Percentiles rank a stretch among this genome's conserved stretches.
phyloP scores from a whole-genome alignment of 2,888 invertebrate species.

The Lordiphosa fenestrarum region DNA sequence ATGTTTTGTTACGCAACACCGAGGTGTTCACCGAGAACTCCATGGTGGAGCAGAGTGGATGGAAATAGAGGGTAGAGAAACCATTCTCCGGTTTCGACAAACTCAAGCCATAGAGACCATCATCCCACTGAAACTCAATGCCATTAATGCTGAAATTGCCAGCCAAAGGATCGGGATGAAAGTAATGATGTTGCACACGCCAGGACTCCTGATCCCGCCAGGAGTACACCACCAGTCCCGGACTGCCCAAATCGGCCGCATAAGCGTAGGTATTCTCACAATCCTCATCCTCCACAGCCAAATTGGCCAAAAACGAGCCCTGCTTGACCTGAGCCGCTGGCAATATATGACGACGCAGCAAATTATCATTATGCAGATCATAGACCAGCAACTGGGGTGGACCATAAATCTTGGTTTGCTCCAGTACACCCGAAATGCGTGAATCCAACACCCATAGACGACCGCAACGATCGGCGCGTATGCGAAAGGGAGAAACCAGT shows the following conservation, averaged over 20 bases:
- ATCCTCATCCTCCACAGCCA: constrained; percentile 88
- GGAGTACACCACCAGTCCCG: constrained; percentile 88
- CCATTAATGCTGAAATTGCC: constrained; percentile 88
- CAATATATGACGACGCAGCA: constrained; percentile 85
- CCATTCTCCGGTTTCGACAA: constrained; percentile 85
- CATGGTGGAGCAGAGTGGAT: constrained; percentile 88
- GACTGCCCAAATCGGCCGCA: constrained; percentile 85
- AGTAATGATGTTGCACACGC: constrained; percentile 87
- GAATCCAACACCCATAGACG: constrained; percentile 90
- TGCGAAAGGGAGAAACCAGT: constrained; percentile 87
- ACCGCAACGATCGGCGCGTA: constrained; percentile 88
- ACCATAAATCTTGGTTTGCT: constrained; percentile 81
- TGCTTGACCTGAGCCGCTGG: constrained; percentile 85
- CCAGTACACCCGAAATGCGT: constrained; percentile 84
- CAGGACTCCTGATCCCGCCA: constrained; percentile 87
- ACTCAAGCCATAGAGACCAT: constrained; percentile 88
- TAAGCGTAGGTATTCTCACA: constrained; percentile 88
- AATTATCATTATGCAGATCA: constrained; percentile 86
- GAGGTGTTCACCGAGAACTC: constrained; percentile 89
- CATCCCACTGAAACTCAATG: constrained; percentile 87
- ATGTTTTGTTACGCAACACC: constrained; percentile 83
- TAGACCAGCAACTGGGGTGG: constrained; percentile 86
- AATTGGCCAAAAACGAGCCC: constrained; percentile 87
- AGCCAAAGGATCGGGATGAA: constrained; percentile 86
- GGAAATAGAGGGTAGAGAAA: constrained; percentile 88